Conservation (phyloP, 2,113 vertebrate genomes). For the Nothobranchius kuhntae region DNA sequence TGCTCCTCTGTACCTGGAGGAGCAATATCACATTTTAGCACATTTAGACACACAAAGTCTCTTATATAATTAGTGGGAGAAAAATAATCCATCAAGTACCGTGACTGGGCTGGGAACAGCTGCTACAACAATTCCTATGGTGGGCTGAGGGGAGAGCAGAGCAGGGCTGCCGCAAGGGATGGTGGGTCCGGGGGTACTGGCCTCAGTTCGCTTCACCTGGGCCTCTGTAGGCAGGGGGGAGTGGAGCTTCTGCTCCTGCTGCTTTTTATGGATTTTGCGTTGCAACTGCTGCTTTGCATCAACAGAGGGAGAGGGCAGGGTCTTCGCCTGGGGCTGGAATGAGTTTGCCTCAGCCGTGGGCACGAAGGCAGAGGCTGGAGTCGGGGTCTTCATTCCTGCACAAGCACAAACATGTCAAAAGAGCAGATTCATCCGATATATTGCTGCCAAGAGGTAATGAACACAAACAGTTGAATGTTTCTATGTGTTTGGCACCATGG, state of each 20-base stretch:
- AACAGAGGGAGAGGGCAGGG: conserved; percentile 89
- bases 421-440: neutral
- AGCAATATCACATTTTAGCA: conserved; percentile 79
- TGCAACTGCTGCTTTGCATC: conserved; percentile 99
- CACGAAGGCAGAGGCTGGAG: conserved; percentile 93
- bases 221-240: conserved; percentile 91
- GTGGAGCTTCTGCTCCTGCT: conserved; percentile 97
- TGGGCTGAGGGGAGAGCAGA: conserved; percentile 94
- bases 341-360: conserved; percentile 94
- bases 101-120: conserved; percentile 96
- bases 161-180: conserved; percentile 92
- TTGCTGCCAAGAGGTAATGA: neutral
- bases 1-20: conserved; percentile 89
- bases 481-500: neutral
- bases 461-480: too few relatives aligned
- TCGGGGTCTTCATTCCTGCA: conserved; percentile 89
- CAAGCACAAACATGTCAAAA: neutral
- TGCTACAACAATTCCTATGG: conserved; percentile 96
- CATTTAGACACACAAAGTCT: conserved; percentile 2
- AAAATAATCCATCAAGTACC: conserved; percentile 71
- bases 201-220: conserved; percentile 87
- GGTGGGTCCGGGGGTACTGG: conserved; percentile 79
- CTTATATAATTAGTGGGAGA: neutral
- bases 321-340: conserved; percentile 98
- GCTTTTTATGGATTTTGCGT: conserved; percentile 98